phyloP scores from a whole-genome alignment of 2,797 vertebrate genomes.

The Ctenopoma multispine region DNA sequence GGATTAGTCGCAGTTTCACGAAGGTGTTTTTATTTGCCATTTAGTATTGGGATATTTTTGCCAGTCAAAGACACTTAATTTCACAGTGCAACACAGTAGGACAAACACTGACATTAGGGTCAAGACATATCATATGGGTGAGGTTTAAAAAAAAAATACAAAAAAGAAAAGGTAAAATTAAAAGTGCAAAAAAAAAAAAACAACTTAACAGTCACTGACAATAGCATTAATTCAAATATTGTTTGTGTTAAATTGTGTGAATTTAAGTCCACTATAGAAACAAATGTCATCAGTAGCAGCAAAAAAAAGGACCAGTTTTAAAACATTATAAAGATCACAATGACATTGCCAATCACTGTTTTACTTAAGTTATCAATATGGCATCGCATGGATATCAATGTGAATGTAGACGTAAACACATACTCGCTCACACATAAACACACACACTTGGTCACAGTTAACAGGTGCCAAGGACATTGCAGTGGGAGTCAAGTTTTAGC shows the following conservation, averaged over 20 bases:
- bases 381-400: constrained; percentile 82
- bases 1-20: constrained; percentile 85
- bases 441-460: constrained; percentile 81
- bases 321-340: constrained; percentile 83
- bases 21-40: constrained; percentile 85
- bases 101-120: constrained; percentile 81
- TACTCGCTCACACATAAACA: constrained; percentile 16
- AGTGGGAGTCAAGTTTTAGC: constrained; percentile 85
- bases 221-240: constrained; percentile 75
- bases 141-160: constrained; percentile 74
- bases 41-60: constrained; percentile 82
- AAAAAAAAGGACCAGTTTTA: constrained; percentile 78
- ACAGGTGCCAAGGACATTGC: constrained; percentile 80
- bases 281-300: constrained; percentile 84
- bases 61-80: constrained; percentile 83
- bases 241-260: constrained; percentile 76
- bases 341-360: constrained; percentile 77
- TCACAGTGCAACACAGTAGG: constrained; percentile 84
- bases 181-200: constrained; percentile 81
- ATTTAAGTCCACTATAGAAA: constrained; percentile 74
- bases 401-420: constrained; percentile 68
- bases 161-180: constrained; percentile 65
- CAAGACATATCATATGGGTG: constrained; percentile 75
- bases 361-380: constrained; percentile 84
- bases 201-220: constrained; percentile 79